A percentile compares a stretch with the other conserved stretches of the same genome.
phyloP scores from a whole-genome alignment of 2,888 invertebrate genomes.

The Heliconius erato region DNA sequence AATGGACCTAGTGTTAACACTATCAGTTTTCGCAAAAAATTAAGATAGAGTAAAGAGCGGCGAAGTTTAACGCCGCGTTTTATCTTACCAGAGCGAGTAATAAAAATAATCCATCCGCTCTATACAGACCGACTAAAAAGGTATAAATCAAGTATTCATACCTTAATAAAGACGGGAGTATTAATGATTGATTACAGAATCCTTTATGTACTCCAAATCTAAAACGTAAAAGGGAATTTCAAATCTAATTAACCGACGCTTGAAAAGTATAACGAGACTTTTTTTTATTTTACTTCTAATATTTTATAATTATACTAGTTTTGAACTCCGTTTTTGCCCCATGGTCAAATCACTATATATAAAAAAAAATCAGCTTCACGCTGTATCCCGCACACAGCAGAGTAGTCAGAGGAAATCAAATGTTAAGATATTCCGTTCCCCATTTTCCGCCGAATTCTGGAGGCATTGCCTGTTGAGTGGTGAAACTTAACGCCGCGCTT shows the following conservation, averaged over 20 bases:
- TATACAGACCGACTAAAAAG: neutral
- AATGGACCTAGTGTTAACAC: too few species aligned
- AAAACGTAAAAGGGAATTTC: slow-evolving; percentile 3
- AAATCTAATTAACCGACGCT: slow-evolving; percentile 4
- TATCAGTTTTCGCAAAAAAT: neutral
- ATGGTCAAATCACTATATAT: too few species aligned
- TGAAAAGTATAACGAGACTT: neutral
- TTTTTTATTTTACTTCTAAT: neutral
- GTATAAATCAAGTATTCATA: slow-evolving; percentile 33
- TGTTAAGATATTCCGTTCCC: too few species aligned
- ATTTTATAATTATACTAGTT: neutral
- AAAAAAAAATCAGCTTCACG: too few species aligned
- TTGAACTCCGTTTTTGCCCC: too few species aligned
- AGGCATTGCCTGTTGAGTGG: too few species aligned
- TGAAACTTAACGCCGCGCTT: too few species aligned
- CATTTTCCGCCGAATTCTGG: too few species aligned
- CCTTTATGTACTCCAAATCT: slow-evolving; percentile 26
- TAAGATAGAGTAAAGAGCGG: neutral
- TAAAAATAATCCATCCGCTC: neutral
- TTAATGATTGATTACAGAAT: slow-evolving; percentile 30
- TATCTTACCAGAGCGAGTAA: neutral
- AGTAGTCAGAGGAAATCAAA: too few species aligned
- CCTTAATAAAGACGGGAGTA: slow-evolving; percentile 29
- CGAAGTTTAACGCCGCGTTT: neutral
- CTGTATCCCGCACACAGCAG: too few species aligned